These are phyloP conservation scores for Ceratitis capitata DNA, from an alignment of 1,140 invertebrate species.

Conservation along the genomic window DNA sequence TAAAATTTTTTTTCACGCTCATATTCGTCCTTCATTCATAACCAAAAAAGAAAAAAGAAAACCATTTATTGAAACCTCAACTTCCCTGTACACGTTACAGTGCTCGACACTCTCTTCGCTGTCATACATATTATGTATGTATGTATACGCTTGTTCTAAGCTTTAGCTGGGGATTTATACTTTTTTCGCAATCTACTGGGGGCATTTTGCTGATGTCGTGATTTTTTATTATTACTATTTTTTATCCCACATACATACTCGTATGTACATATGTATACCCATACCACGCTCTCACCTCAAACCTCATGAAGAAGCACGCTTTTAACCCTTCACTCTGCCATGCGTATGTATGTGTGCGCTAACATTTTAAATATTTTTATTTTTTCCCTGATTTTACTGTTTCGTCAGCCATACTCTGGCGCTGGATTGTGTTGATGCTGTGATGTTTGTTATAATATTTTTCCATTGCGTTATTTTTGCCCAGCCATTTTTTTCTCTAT, in stretches of 20 bases:
- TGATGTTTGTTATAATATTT: slow-evolving; percentile 43
- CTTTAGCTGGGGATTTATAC: slow-evolving; percentile 39
- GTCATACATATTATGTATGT: background rate
- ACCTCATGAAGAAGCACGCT: slow-evolving; percentile 4
- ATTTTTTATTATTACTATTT: background rate
- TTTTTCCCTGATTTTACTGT: background rate
- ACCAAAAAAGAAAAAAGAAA: background rate
- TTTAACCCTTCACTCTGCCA: background rate
- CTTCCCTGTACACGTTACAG: background rate
- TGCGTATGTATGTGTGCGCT: background rate
- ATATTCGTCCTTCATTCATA: background rate
- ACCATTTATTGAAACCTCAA: background rate
- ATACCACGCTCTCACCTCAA: background rate
- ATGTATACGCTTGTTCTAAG: slow-evolving; percentile 22
- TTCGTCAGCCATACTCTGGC: background rate
- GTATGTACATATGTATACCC: too few species aligned
- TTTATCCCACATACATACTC: too few species aligned
- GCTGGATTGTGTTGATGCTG: slow-evolving; percentile 27
- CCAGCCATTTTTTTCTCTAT: slow-evolving; percentile 30
- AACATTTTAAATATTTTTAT: background rate
- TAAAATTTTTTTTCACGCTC: background rate
- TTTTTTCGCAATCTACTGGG: slow-evolving; percentile 21
- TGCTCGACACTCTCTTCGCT: background rate
- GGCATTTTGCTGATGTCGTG: slow-evolving; percentile 36
- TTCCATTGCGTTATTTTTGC: slow-evolving; percentile 38